Conservation (phyloP, 2,888 invertebrate genomes). For the Limulus polyphemus region DNA sequence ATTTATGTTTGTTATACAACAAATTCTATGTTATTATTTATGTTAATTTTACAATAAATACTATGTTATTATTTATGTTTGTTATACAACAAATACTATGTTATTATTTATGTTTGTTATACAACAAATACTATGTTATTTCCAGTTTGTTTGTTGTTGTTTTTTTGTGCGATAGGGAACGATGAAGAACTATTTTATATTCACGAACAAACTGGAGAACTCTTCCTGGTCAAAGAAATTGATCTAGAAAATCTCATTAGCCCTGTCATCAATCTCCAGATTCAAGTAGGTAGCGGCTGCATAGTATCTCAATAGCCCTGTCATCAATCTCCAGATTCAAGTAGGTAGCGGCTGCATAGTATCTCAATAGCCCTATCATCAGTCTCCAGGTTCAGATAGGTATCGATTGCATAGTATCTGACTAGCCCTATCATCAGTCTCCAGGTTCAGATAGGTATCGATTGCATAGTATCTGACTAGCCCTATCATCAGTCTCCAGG, state of each 20-base stretch:
- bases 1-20: no score
- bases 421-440: background rate
- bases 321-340: conserved; percentile 44
- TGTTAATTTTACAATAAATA: no score
- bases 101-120: no score
- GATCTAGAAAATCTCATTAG: conserved; percentile 53
- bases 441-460: background rate
- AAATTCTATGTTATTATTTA: no score
- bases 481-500: no score
- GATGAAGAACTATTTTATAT: conserved; percentile 61
- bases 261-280: conserved; percentile 44
- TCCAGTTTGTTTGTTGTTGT: background rate
- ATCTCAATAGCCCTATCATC: no score
- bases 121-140: background rate
- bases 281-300: conserved; percentile 24
- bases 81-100: background rate
- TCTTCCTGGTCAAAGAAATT: conserved; percentile 65
- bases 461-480: no score
- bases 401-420: no score
- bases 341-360: conserved; percentile 10
- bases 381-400: no score
- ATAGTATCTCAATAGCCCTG: conserved; percentile 19
- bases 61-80: no score
- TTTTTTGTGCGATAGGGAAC: background rate
- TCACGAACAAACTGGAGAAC: conserved; percentile 56